Base-by-base conservation (phyloP, 2,797 vertebrate genomes). In the Falco rusticolus region DNA sequence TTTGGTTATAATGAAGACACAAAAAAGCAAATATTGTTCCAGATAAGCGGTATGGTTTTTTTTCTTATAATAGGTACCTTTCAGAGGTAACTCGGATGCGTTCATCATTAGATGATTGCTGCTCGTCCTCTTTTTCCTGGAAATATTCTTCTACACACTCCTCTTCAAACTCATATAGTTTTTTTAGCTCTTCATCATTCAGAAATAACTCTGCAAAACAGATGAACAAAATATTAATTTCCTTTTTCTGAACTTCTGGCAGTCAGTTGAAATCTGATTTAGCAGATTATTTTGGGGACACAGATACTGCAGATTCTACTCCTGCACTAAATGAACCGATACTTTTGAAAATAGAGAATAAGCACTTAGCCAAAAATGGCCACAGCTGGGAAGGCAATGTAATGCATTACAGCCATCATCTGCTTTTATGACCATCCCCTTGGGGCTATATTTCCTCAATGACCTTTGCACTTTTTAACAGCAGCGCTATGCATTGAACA, bases 131-230 rank as follows among this genome's bases (percentile, higher is more conserved):
- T 94, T 99, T 99, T 95, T 99, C 98, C 37, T 98, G 98, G 95
- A 99, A 99, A 95, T 99, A 99, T 93, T 99, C 99, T 96, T 99
- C 99, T 91, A 99, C 98, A 48, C 99, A 99, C 94, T 99, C 98
- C 91, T 99, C 99, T 96, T 99, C 99, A 97, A 99, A 99, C 96
- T 99, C 99, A 6, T 99, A 99, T 59, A 99, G 97, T 86, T 94
- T 98, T 97, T 99, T 99, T 57, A 99, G 96, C 97, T 99, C 99
- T 76, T 99, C 99, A 10, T 99, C 98, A 91, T 98, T 99, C 77
- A 99, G 98, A 95, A 99, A 99, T 47, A 99, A 98, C 96, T 99
- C 99, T 99, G 33, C 31, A 60, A 48, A 93, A 87, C 59, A 77
- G 43, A 72, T 95, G 45, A 83, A 53, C 13, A 57, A 77, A 79